A percentile compares a stretch with the other conserved stretches of the same genome.
These are phyloP conservation scores for Ectobius pallidus DNA, from an alignment of 2,888 invertebrate genomes.

Conservation along the genomic window DNA sequence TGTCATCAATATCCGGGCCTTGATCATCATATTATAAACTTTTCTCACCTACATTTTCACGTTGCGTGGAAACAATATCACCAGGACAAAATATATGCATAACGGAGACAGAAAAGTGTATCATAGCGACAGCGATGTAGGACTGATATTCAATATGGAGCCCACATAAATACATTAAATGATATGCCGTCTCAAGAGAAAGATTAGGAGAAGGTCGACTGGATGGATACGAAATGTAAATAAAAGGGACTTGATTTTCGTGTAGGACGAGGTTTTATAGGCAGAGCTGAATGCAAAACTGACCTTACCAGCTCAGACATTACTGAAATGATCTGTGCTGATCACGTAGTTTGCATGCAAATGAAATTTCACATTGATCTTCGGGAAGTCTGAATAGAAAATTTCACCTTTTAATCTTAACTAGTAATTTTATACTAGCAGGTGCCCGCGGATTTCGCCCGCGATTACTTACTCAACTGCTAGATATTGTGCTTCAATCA, in stretches of 20 bases:
- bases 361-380: no score
- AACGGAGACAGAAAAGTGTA: no score
- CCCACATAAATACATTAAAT: background rate
- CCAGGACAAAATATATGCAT: no score
- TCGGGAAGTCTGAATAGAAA: no score
- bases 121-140: background rate
- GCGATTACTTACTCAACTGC: no score
- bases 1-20: no score
- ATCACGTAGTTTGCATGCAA: no score
- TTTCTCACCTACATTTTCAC: background rate
- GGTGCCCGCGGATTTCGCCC: no score
- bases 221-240: conserved; percentile 24
- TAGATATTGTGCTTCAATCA: no score
- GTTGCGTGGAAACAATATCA: background rate
- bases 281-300: background rate
- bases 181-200: background rate
- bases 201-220: conserved; percentile 17
- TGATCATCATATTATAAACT: no score
- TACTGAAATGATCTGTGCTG: background rate
- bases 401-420: no score
- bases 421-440: no score
- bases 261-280: background rate
- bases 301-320: background rate
- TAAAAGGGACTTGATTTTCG: conserved; percentile 15
- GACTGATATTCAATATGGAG: background rate